Evolutionary conservation across 2,113 vertebrate genomes (phyloP), one percentile per base, ranked within the genome.

Genomic region (Psammodynastes pulverulentus): DNA sequence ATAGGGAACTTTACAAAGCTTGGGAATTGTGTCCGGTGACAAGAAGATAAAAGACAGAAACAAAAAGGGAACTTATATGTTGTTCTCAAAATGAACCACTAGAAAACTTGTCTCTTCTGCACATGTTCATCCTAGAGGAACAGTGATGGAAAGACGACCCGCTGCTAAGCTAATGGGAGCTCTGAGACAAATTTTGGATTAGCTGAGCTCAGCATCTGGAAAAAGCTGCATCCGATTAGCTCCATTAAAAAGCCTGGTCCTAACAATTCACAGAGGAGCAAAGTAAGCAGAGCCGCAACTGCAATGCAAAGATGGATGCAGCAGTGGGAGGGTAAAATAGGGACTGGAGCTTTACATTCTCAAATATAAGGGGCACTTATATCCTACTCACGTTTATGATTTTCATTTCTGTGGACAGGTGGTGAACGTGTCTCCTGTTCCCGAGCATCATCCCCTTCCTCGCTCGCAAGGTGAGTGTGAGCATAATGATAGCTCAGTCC

Each of bases 401-500:
- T 98, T 96, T 99, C 98, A 0, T 98, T 97, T 97, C 98, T 98
- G 94, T 98, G 98, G 94, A 97, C 97, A 54, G 98, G 97, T 26
- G 98, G 98, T 26, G 97, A 98, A 95, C 93, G 98, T 9, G 97
- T 97, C 95, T 98, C 98, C 39, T 98, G 97, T 94, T 98, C 98
- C 0, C 97, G 98, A 93, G 98, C 98, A 92, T 98, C 98, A 2
- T 98, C 97, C 29, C 98, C 97, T 93, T 98, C 98, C 96, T 99
- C 98, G 0, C 98, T 98, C 91, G 98, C 98, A 4, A 99, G 97
- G 94, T 99, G 99, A 93, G 99, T 98, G 96, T 99, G 98, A 94
- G 98, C 98, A 34, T 99, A 99, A 97, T 99, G 99, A 96, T 99
- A 99, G 96, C 99, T 99, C 93, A 99, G 98, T 56, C 99, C 99